phyloP scores from a whole-genome alignment of 2,113 vertebrate species.

The Dipodomys ordii region DNA sequence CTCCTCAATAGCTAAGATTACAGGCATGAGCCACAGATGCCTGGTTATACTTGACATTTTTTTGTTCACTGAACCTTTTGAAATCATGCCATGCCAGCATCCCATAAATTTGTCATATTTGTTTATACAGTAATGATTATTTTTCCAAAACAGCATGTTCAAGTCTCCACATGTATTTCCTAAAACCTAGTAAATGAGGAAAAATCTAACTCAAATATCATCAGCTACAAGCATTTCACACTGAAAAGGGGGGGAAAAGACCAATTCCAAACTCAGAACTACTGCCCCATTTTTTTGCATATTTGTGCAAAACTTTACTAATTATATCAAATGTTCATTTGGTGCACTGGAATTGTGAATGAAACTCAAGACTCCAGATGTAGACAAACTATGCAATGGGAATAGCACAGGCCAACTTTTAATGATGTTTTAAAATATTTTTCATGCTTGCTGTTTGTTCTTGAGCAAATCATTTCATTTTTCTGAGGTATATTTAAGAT shows the following conservation, averaged over 20 bases:
- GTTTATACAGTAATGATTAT: constrained; percentile 42
- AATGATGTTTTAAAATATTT: not conserved
- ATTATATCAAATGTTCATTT: not conserved
- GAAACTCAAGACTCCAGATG: not conserved
- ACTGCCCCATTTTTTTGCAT: not conserved
- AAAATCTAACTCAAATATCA: not conserved
- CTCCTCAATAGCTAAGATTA: too few relatives aligned
- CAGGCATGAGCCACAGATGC: too few relatives aligned
- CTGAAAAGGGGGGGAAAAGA: not conserved
- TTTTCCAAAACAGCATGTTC: not conserved
- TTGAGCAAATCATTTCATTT: not conserved
- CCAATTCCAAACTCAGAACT: not conserved
- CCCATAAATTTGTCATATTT: not conserved
- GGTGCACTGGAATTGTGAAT: not conserved
- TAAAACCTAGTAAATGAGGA: not conserved
- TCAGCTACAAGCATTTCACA: not conserved
- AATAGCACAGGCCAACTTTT: not conserved
- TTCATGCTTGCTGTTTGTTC: not conserved
- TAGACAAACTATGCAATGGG: not conserved
- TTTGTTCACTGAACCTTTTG: constrained; percentile 6
- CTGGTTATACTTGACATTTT: not conserved
- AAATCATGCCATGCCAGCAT: constrained; percentile 24
- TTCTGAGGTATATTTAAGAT: not conserved
- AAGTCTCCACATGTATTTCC: not conserved
- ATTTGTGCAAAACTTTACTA: not conserved